phyloP scores from a whole-genome alignment of 2,888 invertebrate species.

The Acanthopleura granulata region DNA sequence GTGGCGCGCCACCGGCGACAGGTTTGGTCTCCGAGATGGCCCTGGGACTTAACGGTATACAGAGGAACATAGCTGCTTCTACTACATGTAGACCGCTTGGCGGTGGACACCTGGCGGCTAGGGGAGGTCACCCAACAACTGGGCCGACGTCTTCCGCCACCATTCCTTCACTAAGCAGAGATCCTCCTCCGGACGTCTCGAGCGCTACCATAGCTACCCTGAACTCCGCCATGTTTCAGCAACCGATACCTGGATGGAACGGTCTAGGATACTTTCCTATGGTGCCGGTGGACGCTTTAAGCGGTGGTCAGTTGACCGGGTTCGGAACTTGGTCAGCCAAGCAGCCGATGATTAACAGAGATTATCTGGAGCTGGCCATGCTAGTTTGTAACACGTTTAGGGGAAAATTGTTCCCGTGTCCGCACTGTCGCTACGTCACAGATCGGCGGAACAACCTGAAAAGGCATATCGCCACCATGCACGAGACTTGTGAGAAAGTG shows the following conservation, averaged over 20 bases:
- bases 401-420: conserved; percentile 62
- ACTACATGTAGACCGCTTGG: not conserved
- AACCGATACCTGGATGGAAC: not conserved
- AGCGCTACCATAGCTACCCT: not conserved
- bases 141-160: not conserved
- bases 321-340: not conserved
- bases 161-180: not conserved
- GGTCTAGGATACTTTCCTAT: conserved; percentile 2
- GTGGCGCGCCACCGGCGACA: not conserved
- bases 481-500: conserved; percentile 65
- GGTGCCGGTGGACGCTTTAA: not conserved
- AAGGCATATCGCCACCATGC: conserved; percentile 71
- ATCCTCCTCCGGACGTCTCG: not conserved
- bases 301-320: not conserved
- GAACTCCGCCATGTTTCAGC: not conserved
- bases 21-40: not conserved
- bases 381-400: conserved; percentile 63
- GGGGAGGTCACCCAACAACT: not conserved
- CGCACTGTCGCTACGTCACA: conserved; percentile 67
- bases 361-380: conserved; percentile 62
- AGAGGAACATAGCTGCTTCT: not conserved
- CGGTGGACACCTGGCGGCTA: not conserved
- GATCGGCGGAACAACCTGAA: conserved; percentile 70
- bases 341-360: conserved; percentile 52
- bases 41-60: not conserved